Base-by-base conservation (phyloP, 2,113 vertebrate genomes). In the Proteles cristata region DNA sequence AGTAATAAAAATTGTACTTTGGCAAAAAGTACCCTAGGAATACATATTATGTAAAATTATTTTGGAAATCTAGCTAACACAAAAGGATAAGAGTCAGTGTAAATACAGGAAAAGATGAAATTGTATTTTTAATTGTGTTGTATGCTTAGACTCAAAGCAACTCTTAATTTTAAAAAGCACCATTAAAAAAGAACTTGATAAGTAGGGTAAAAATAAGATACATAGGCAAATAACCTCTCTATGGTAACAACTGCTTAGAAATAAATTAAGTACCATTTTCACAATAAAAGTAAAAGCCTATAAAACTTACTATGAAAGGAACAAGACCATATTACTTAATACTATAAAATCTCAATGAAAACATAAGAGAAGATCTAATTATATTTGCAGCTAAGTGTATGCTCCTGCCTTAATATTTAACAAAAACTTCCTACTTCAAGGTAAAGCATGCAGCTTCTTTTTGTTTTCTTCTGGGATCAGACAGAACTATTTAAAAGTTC, bases 301-400 rank as follows among this genome's bases (percentile, higher is more conserved):
- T 1, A 83, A 93, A 73, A 95, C 16, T 53, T 31, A 86, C 83
- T 94, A 43, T 71, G 61, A 74, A 88, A 94, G 69, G n/a, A 66
- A 55, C 11, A 68, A 63, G 77, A 33, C 19, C 63, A 50, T 68
- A 65, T 15, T 97, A 33, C 73, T 90, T 90, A 91, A 82, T 39
- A 79, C n/a, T 53, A 76, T 35, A 94, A 55, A 90, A 65, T 81
- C 48, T 96, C 58, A 85, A 73, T 63, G 39, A 88, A 90, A 93
- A 83, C 39, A 71, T 48, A 96, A 79, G 82, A 68, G 21, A 77
- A 97, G 21, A 94, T 71, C 61, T 87, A 63, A 90, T 89, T 90
- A 82, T 31, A 93, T 83, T 63, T 63, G 73, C 0, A 96, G 19
- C 2, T 79, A 93, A 83, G 63, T 26, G 2, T 48, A 58, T 66